Percentiles rank a stretch among this genome's conserved stretches.
Conservation (phyloP, 2,113 vertebrate genomes). For the Baryphthengus martii region DNA sequence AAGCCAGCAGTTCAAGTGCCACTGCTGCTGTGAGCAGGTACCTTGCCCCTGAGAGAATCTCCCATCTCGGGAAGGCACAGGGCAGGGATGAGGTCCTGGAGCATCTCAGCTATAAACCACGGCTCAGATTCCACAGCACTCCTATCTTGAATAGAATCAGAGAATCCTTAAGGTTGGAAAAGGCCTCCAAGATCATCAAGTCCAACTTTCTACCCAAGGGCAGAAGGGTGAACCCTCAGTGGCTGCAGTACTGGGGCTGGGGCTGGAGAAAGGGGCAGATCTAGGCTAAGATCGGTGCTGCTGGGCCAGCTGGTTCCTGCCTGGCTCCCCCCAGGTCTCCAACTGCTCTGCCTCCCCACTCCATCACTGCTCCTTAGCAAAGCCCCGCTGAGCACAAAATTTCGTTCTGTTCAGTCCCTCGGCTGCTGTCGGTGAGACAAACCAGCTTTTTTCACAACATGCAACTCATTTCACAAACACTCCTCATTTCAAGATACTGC, state of each 20-base stretch:
- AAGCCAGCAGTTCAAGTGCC: background rate
- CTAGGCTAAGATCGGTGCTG: background rate
- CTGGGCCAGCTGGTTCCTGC: background rate
- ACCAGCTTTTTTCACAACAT: background rate
- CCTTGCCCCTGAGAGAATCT: background rate
- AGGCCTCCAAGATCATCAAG: no score
- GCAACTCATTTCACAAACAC: background rate
- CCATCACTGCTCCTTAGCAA: background rate
- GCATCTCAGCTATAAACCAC: background rate
- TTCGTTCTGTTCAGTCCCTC: background rate
- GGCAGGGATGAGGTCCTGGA: background rate
- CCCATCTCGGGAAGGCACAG: rapidly evolving
- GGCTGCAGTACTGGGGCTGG: background rate
- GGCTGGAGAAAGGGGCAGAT: background rate
- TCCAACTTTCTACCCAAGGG: no score
- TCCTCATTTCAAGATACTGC: background rate
- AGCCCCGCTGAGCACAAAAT: background rate
- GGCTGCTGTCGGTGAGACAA: background rate
- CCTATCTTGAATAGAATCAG: no score
- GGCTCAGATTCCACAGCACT: no score
- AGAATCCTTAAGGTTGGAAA: no score
- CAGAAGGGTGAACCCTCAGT: background rate
- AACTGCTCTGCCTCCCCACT: background rate
- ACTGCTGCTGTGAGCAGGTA: no score
- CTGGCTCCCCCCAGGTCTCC: background rate